A percentile compares a stretch with the other conserved stretches of the same genome.
Conservation (phyloP, 2,888 invertebrate species). For the Sabatieria punctata region DNA sequence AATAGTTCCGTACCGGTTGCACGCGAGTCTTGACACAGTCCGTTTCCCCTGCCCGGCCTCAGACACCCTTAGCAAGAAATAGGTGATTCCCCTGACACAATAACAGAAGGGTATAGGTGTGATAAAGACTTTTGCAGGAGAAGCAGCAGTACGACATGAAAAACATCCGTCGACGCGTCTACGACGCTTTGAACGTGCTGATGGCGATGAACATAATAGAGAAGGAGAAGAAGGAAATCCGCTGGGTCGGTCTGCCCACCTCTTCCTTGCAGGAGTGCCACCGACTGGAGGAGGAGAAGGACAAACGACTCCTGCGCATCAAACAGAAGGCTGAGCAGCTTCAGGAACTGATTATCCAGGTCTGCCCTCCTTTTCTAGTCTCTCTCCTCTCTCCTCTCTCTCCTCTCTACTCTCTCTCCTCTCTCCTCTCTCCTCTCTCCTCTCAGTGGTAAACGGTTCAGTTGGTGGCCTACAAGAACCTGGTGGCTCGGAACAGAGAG, state of each 20-base stretch:
- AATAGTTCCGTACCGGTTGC: too few species aligned
- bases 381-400: not conserved
- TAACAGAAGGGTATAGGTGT: slow-evolving; percentile 1
- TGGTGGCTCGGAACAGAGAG: slow-evolving; percentile 78
- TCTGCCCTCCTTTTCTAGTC: slow-evolving; percentile 9
- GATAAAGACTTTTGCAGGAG: slow-evolving; percentile 19
- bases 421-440: not conserved
- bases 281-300: slow-evolving; percentile 34
- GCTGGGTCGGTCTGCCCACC: slow-evolving; percentile 84
- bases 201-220: slow-evolving; percentile 99
- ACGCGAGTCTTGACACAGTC: too few species aligned
- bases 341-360: slow-evolving; percentile 35
- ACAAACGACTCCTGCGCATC: slow-evolving; percentile 31
- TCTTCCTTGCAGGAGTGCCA: slow-evolving; percentile 21
- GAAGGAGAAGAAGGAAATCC: slow-evolving; percentile 98
- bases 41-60: not conserved
- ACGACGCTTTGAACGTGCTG: slow-evolving; percentile 94
- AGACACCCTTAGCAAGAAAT: not conserved
- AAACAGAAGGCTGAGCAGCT: slow-evolving; percentile 32
- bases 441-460: slow-evolving; percentile 37
- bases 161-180: slow-evolving; percentile 93
- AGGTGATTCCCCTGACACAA: too few species aligned
- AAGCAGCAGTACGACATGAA: slow-evolving; percentile 62
- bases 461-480: slow-evolving; percentile 92
- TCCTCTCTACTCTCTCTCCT: not conserved